phyloP scores from a whole-genome alignment of 1,140 invertebrate species.

The Meloidogyne exigua region DNA sequence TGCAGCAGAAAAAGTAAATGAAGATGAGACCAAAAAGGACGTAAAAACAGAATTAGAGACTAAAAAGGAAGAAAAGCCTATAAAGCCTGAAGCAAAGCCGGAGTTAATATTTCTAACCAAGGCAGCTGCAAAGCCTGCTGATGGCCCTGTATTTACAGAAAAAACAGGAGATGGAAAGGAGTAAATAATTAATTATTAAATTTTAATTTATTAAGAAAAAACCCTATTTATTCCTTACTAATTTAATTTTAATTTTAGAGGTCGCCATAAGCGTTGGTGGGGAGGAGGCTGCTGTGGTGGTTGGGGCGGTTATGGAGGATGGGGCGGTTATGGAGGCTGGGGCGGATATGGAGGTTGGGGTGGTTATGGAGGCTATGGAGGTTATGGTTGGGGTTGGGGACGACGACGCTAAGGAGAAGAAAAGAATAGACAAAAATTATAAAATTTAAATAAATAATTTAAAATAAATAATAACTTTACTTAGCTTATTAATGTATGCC shows the following conservation, averaged over 20 bases:
- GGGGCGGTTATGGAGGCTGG: not conserved
- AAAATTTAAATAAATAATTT: too few species aligned
- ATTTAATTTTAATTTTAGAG: not conserved
- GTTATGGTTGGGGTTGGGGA: slow-evolving; percentile 2
- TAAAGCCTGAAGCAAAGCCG: not conserved
- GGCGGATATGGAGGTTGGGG: not conserved
- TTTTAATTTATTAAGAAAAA: too few species aligned
- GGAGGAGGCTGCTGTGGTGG: not conserved
- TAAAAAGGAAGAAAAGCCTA: not conserved
- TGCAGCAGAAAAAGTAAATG: not conserved
- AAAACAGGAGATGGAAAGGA: not conserved
- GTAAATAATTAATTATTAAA: not conserved
- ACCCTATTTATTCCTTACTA: too few species aligned
- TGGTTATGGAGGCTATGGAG: not conserved
- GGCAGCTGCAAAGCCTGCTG: not conserved
- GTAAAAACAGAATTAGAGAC: not conserved
- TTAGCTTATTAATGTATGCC: too few species aligned
- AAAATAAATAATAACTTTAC: too few species aligned
- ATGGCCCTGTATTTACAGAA: not conserved
- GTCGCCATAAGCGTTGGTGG: not conserved
- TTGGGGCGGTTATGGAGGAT: not conserved
- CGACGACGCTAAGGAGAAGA: not conserved
- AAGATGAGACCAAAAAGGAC: not conserved
- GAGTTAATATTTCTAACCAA: not conserved
- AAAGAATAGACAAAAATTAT: too few species aligned